Evolutionary conservation across 2,113 vertebrate genomes (phyloP).

Genomic region (Pterocles orientalis): DNA sequence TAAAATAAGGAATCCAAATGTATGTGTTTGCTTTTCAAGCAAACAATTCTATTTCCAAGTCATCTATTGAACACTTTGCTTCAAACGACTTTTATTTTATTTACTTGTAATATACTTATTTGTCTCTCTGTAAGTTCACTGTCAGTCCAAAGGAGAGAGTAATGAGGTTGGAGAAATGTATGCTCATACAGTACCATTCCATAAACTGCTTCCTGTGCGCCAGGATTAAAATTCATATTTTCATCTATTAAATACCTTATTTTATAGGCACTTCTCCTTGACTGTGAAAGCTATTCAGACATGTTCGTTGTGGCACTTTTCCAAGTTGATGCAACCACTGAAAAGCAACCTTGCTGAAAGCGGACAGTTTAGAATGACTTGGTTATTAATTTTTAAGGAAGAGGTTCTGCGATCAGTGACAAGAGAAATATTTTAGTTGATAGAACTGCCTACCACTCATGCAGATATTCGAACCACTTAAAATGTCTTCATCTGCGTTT

Average conservation of each 20-base stretch:
- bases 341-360: not conserved
- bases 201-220: not conserved
- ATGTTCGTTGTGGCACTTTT: not conserved
- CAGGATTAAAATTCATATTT: not conserved
- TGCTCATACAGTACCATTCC: not conserved
- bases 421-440: not conserved
- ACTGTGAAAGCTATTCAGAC: not conserved
- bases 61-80: not conserved
- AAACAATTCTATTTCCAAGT: not conserved
- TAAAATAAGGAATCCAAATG: not conserved
- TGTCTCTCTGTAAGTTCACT: not conserved
- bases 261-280: not conserved
- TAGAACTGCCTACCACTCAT: not conserved
- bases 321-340: not conserved
- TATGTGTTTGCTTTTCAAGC: not conserved
- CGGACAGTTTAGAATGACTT: not conserved
- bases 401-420: not conserved
- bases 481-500: constrained; percentile 26
- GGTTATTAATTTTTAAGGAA: constrained; percentile 15
- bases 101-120: not conserved
- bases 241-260: not conserved
- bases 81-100: not conserved
- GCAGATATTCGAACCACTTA: not conserved
- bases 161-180: not conserved
- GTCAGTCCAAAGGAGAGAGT: not conserved